Evolutionary conservation across 2,113 vertebrate species (phyloP).

Genomic region (Ramphastos sulfuratus): DNA sequence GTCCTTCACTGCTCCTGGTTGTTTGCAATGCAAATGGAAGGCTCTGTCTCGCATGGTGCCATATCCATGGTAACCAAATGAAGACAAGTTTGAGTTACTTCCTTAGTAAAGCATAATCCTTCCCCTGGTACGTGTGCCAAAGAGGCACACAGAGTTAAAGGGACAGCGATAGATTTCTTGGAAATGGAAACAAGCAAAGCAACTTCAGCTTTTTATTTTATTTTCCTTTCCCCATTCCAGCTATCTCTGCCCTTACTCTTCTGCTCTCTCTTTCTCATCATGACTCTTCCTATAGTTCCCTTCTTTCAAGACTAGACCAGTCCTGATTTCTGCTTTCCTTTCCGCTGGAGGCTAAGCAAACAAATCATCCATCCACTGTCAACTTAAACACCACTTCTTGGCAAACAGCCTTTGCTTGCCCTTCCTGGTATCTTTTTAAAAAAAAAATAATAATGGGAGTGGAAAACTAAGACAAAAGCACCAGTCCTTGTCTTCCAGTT

Average conservation of each 20-base stretch:
- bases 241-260: background rate
- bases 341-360: background rate
- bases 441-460: background rate
- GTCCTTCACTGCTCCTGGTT: conserved; percentile 61
- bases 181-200: background rate
- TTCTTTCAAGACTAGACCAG: background rate
- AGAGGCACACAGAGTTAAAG: conserved; percentile 52
- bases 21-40: conserved; percentile 81
- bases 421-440: background rate
- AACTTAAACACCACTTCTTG: conserved; percentile 35
- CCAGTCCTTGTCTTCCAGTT: background rate
- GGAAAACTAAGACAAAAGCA: conserved; percentile 5
- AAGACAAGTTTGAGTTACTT: conserved; percentile 75
- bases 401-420: background rate
- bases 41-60: conserved; percentile 54
- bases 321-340: background rate
- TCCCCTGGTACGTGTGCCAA: conserved; percentile 38
- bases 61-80: conserved; percentile 78
- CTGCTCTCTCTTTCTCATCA: background rate
- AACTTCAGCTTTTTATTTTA: background rate
- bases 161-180: conserved; percentile 9
- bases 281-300: background rate
- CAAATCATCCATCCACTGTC: background rate
- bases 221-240: fast-evolving
- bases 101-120: conserved; percentile 57